Base-by-base conservation (phyloP, 2,113 vertebrate genomes). In the Pluvianellus socialis region DNA sequence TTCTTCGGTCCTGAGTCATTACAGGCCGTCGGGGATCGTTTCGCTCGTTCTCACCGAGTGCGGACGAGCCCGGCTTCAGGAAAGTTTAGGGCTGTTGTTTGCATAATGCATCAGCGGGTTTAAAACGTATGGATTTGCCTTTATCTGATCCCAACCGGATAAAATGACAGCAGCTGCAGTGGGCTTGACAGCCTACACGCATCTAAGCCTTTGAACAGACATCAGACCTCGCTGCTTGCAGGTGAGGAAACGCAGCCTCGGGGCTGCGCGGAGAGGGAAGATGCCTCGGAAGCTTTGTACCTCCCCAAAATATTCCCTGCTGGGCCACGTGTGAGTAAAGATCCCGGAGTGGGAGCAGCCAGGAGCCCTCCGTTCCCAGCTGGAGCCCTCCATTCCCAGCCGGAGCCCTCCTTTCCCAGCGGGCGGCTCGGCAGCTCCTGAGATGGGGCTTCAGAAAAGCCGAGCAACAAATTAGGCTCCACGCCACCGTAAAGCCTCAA, bases 301-400 rank as follows among this genome's bases (percentile, higher is more conserved):
- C 35, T 83, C 23, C 35, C 38, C 2, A 1, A 14, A 27, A 16
- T 0, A 1, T 10, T 53, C 65, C 83, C 56, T 0, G 3, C 21
- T 8, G 86, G 47, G 13, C 6, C 38, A 7, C 4, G 3, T 0
- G 18, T 8, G 42, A 61, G 62, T 7, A 14, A 14, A 23, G 23
- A 30, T 47, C 35, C 18, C 0, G 1, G 12, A 35, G 7, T 27
- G 55, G 81, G 70, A 42, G 5, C 49, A 20, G 65, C 5, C 1
- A n/a, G 8, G 33, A 91, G 45, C 50, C 70, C 40, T 18, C 19
- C 1, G 1, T 1, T 66, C 58, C 30, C 53, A 16, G 56, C 6
- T 38, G 38, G 38, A 38, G 38, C 38, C 38, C 38, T 38, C 38
- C 38, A 38, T 38, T 38, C 38, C 38, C 49, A 21, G 66, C 5